A percentile compares a stretch with the other conserved stretches of the same genome.
phyloP scores from a whole-genome alignment of 1,140 invertebrate genomes.

The Sitophilus oryzae region DNA sequence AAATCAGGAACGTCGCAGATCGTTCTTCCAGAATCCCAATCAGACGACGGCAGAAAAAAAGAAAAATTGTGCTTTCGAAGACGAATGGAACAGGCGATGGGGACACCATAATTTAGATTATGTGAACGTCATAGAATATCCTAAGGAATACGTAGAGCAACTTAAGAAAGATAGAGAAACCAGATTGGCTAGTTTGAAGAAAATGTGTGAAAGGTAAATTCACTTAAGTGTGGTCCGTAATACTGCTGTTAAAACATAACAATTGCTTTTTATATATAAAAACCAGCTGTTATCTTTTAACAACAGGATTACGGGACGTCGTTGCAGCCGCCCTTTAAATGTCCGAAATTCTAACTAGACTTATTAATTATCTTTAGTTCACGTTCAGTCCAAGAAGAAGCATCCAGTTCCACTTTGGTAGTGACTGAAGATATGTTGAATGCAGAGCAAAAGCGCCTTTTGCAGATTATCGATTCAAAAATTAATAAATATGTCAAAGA shows the following conservation, averaged over 20 bases:
- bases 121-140: not conserved
- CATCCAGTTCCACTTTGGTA: too few relatives aligned
- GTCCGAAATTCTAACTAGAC: not conserved
- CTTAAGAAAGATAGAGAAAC: not conserved
- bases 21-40: not conserved
- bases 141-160: not conserved
- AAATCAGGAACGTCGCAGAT: not conserved
- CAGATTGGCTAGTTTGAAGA: not conserved
- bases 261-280: too few relatives aligned
- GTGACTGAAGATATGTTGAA: not conserved
- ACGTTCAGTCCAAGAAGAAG: not conserved
- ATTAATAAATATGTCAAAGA: not conserved
- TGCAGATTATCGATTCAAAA: not conserved
- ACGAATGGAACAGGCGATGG: conserved; percentile 2
- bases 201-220: conserved; percentile 1
- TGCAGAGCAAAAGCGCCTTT: not conserved
- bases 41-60: not conserved
- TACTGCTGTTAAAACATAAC: too few relatives aligned
- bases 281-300: too few relatives aligned
- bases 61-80: not conserved
- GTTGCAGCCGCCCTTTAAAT: too few relatives aligned
- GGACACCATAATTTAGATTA: not conserved
- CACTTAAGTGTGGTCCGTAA: too few relatives aligned
- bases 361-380: not conserved
- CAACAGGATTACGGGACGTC: too few relatives aligned